Percentiles rank a stretch among this genome's conserved stretches.
Evolutionary conservation across 2,113 vertebrate genomes (phyloP).

Genomic region (Mastomys natalensis): DNA sequence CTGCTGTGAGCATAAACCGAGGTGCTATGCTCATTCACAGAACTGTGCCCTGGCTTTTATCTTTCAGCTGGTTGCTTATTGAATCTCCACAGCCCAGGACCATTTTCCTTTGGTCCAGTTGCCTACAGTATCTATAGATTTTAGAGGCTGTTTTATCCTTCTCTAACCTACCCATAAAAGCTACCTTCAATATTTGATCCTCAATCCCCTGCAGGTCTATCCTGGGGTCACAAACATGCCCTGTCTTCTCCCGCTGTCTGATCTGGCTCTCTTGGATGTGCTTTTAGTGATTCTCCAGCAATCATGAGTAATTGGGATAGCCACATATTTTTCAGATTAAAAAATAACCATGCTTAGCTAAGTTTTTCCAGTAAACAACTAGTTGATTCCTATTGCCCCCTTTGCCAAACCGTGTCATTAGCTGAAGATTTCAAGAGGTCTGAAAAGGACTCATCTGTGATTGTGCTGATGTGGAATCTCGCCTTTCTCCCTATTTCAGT

Average conservation of each 20-base stretch:
- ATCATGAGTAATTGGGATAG: conserved; percentile 13
- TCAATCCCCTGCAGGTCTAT: neutral
- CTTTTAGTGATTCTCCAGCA: neutral
- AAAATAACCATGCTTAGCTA: conserved; percentile 37
- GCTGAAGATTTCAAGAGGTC: conserved; percentile 21
- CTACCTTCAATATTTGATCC: neutral
- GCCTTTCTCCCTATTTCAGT: conserved; percentile 18
- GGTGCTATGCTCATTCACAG: neutral
- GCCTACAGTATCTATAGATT: neutral
- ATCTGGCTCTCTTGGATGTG: neutral
- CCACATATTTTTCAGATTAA: conserved; percentile 60
- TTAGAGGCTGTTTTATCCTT: neutral
- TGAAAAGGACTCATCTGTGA: conserved; percentile 37
- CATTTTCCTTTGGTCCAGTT: neutral
- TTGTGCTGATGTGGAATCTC: conserved; percentile 40
- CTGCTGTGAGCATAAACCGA: neutral
- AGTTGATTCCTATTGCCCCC: conserved; percentile 32
- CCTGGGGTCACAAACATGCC: neutral
- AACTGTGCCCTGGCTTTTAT: neutral
- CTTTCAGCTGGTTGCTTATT: neutral
- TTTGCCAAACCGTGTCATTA: conserved; percentile 40
- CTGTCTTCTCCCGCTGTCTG: conserved; percentile 19
- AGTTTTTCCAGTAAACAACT: conserved; percentile 59
- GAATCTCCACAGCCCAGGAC: neutral
- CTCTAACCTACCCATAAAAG: neutral